Evolutionary conservation across 2,888 invertebrate species (phyloP), one percentile per base, ranked within the genome.

Genomic region (Platerodrilus igneus): DNA sequence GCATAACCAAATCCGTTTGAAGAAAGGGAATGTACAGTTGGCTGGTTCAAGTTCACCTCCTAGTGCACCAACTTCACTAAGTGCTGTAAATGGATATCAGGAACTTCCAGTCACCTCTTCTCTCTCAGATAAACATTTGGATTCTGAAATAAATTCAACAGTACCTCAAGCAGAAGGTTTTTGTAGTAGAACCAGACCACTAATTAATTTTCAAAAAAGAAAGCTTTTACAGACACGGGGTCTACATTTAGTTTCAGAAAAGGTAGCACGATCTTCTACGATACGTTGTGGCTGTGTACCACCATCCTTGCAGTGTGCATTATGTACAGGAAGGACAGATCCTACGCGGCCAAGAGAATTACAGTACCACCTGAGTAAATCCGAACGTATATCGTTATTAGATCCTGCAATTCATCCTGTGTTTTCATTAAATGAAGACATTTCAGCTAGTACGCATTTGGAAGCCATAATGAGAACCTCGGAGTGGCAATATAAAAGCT

Each of bases 331-430:
- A 0, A 78, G 92, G 34, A 72, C 73, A 34, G 83, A 85, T 67
- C 81, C 82, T 26, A 77, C 76, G 36, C 73, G 76, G 40, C 78
- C 78, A 1, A 70, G 77, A 37, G 79, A 79, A 57, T 70, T 76
- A 27, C 69, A 76, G 18, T 77, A 83, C 51, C 79, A 81, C 43
- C 72, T 83, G 63, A 77, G 82, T 50, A 68, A 75, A 46, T 69
- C 75, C 21, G 83, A 84, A 64, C 76, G 84, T 48, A 71, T 87
- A 26, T 85, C 89, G 1, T 69, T 81, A 29, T 73, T 89, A 37
- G 91, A 93, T 72, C 79, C 86, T 23, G 77, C 79, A 28, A 90
- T 78, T 71, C 94, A 94, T 71, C 85, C 91, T 14, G 89, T 90
- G 53, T 78, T 94, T 50, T 92, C 92, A 57, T 81, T 88, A 57